phyloP scores from a whole-genome alignment of 2,113 vertebrate species.

The Zosterops pallidus region DNA sequence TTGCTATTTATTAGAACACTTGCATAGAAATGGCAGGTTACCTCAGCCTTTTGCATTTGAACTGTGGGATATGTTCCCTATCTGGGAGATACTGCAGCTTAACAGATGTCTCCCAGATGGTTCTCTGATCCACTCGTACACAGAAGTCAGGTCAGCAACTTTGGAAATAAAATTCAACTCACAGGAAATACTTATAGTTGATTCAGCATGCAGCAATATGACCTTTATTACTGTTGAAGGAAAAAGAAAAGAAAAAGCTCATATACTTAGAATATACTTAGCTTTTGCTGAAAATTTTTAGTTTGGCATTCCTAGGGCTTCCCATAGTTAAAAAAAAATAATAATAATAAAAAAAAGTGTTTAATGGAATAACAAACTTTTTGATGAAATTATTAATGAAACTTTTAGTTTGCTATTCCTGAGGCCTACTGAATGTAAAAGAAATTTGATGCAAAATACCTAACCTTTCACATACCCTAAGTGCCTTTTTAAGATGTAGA shows the following conservation, averaged over 20 bases:
- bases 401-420: not conserved
- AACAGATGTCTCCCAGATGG: conserved; percentile 63
- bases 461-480: not conserved
- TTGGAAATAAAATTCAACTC: conserved; percentile 49
- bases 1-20: not conserved
- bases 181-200: conserved; percentile 59
- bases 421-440: not conserved
- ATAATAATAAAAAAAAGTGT: not conserved
- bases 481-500: not conserved
- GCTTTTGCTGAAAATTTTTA: not conserved
- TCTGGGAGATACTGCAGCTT: conserved; percentile 21
- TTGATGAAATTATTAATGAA: not conserved
- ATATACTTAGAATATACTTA: not conserved
- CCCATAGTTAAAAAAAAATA: not conserved
- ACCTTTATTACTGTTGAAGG: conserved; percentile 9
- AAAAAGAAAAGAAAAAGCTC: not conserved
- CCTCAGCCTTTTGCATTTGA: not conserved
- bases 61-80: not conserved
- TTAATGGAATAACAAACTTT: not conserved
- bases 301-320: not conserved
- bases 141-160: conserved; percentile 59
- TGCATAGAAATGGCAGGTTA: not conserved
- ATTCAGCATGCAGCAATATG: conserved; percentile 28
- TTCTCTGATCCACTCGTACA: not conserved
- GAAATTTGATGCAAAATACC: not conserved